These are phyloP conservation scores for Calycopis cecrops DNA, from an alignment of 1,140 invertebrate species.

Conservation along the genomic window DNA sequence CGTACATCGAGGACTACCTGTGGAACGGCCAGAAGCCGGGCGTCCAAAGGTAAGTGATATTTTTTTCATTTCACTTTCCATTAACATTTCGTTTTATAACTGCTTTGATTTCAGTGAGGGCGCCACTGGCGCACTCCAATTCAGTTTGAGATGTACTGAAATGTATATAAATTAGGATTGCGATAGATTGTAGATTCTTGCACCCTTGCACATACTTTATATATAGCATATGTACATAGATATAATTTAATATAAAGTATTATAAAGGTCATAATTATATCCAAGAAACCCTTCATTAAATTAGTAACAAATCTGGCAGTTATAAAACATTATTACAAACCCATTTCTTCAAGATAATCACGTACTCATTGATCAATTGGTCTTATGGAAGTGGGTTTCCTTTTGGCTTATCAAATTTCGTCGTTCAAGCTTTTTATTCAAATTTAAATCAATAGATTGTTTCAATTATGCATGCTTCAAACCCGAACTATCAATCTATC, in stretches of 20 bases:
- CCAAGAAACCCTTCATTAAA: not conserved
- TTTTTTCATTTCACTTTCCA: conserved; percentile 1
- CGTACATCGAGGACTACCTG: conserved; percentile 74
- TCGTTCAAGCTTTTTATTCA: conserved; percentile 46
- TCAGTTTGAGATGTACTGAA: not conserved
- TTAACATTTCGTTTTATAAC: not conserved
- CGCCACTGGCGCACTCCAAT: not conserved
- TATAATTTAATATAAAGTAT: conserved; percentile 1
- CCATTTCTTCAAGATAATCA: not conserved
- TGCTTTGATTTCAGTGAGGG: not conserved
- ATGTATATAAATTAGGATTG: not conserved
- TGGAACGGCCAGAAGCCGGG: conserved; percentile 68
- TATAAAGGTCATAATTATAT: not conserved
- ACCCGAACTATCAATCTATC: not conserved
- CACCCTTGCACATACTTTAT: conserved; percentile 1
- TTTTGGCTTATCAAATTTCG: conserved; percentile 50
- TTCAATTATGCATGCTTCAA: conserved; percentile 33
- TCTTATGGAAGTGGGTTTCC: conserved; percentile 37
- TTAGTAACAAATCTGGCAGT: not conserved
- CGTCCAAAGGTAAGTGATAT: conserved; percentile 49
- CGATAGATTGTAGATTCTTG: not conserved
- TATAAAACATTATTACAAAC: conserved; percentile 3
- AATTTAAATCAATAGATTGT: conserved; percentile 54
- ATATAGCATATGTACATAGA: not conserved
- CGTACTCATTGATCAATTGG: not conserved